These are phyloP conservation scores for Anorthoa munda DNA, from an alignment of 2,888 invertebrate species.

Conservation along the genomic window DNA sequence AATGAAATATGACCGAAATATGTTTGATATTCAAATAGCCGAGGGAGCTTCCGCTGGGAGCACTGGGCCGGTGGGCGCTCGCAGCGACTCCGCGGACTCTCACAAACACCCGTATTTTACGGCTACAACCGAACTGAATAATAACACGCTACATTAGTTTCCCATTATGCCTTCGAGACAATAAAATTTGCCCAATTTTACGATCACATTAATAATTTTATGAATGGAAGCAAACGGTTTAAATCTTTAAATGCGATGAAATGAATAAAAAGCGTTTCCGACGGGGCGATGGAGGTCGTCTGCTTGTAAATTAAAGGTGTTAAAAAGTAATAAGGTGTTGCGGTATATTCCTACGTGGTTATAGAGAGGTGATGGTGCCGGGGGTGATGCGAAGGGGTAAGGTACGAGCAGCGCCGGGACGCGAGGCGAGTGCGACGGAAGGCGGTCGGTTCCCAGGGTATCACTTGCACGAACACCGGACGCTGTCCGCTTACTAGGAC, in stretches of 20 bases:
- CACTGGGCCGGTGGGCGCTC: conserved; percentile 55
- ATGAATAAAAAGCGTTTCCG: conserved; percentile 84
- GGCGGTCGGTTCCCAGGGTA: conserved; percentile 88
- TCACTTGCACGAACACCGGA: conserved; percentile 88
- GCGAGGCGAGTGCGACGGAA: conserved; percentile 78
- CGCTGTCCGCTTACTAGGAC: conserved; percentile 75
- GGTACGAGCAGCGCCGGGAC: conserved; percentile 59
- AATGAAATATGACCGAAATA: conserved; percentile 88
- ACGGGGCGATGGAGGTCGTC: conserved; percentile 84
- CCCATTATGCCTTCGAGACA: conserved; percentile 91
- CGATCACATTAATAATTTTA: conserved; percentile 91
- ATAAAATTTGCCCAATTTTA: conserved; percentile 91
- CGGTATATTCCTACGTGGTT: conserved; percentile 69
- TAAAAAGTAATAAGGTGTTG: conserved; percentile 79
- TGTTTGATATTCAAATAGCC: conserved; percentile 90
- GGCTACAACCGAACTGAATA: conserved; percentile 90
- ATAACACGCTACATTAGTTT: conserved; percentile 91
- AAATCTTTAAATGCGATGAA: conserved; percentile 86
- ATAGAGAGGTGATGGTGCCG: conserved; percentile 73
- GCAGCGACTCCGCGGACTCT: conserved; percentile 74
- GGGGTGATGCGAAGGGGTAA: conserved; percentile 74
- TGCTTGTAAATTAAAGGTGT: conserved; percentile 80
- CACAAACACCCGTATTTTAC: conserved; percentile 89
- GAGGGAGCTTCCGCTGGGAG: conserved; percentile 88
- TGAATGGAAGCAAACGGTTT: conserved; percentile 90